Evolutionary conservation across 2,113 vertebrate genomes (phyloP).

Genomic region (Anser brachyrhynchus): DNA sequence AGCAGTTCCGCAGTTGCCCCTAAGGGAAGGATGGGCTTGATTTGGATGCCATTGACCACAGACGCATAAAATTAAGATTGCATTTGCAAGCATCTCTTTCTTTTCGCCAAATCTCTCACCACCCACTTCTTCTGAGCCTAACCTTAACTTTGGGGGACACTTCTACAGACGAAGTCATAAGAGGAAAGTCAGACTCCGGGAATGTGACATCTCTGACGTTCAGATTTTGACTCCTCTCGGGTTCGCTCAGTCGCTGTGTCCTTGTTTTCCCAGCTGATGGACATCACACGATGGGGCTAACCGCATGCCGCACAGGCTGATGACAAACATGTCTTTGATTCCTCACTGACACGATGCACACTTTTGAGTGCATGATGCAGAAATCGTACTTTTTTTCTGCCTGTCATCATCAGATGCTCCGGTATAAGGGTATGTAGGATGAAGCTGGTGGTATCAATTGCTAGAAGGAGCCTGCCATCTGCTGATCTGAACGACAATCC

Average conservation of each 20-base stretch:
- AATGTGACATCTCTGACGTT: background rate
- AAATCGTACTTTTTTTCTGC: background rate
- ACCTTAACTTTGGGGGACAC: background rate
- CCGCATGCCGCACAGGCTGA: background rate
- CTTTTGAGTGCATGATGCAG: conserved; percentile 12
- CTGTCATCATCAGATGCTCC: conserved; percentile 36
- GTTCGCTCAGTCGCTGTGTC: background rate
- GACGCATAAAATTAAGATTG: background rate
- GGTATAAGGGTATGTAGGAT: conserved; percentile 12
- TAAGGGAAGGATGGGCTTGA: background rate
- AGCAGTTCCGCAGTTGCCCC: background rate
- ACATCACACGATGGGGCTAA: background rate
- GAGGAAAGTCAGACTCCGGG: background rate
- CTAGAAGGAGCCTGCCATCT: conserved; percentile 72
- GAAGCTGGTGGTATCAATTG: conserved; percentile 40
- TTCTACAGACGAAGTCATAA: background rate
- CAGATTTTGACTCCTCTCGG: background rate
- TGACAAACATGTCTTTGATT: conserved; percentile 15
- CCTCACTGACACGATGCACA: background rate
- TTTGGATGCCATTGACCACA: background rate
- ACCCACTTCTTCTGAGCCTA: background rate
- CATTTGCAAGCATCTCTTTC: background rate
- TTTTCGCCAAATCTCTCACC: background rate
- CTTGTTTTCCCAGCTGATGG: background rate
- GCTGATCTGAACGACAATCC: conserved; percentile 57